Evolutionary conservation across 2,888 invertebrate genomes (phyloP), one percentile per base, ranked within the genome.

Genomic region (Strigamia maritima): DNA sequence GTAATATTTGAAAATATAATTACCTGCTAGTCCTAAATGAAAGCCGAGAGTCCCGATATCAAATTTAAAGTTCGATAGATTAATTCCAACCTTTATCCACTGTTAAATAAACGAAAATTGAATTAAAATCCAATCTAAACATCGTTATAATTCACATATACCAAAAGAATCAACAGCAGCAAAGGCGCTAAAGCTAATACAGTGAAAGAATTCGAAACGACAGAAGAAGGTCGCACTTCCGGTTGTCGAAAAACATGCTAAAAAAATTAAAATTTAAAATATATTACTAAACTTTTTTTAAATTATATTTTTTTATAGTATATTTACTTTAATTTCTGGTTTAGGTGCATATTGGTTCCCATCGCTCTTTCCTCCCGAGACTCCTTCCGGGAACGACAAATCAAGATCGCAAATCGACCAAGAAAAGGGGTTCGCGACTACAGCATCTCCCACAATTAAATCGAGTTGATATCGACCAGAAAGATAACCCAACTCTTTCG

Each of bases 171-270:
- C 80, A 98, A 89, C 81, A 97, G 85, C 79, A 96, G 87, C 81
- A 98, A 89, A 35, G 97, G 95, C 40, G 93, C 90, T 8, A 92
- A 89, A 83, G 93, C 93, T 12, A 97, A 88, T 40, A 89, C 90
- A 78, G 97, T 96, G 88, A 98, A 99, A 81, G 95, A 89, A 86
- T 95, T 93, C 0, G 98, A 97, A 79, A 99, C 92, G 70, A 91
- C 85, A 54, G 91, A 91, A 44, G 97, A 90, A 79, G 99, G 98
- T 75, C 97, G 91, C 83, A 93, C 92, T 86, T 98, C 98, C 0
- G 98, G 93, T 84, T 90, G 90, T 74, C 97, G 92, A 90, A 98
- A 99, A 88, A 90, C 87, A 88, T 99, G 98, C 84, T 86, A 38
- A 40, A 81, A 80, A 79, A 75, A 79, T 75, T n/a, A n/a, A n/a